phyloP scores from a whole-genome alignment of 2,888 invertebrate species.

The Cotesia congregata region DNA sequence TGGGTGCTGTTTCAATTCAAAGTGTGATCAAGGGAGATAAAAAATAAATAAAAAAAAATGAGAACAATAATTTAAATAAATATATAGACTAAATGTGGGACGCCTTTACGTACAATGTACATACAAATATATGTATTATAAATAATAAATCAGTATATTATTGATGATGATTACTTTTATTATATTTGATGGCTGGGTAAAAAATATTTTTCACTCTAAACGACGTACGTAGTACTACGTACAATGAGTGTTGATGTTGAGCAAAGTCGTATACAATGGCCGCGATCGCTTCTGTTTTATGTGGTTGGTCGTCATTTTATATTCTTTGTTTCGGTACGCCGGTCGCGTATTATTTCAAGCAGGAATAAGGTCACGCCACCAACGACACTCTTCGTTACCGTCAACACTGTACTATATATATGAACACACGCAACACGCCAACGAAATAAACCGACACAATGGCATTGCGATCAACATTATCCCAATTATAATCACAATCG shows the following conservation, averaged over 20 bases:
- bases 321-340: conserved; percentile 56
- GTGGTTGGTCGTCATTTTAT: conserved; percentile 35
- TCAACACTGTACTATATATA: conserved; percentile 22
- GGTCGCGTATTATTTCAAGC: conserved; percentile 60
- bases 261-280: conserved; percentile 28
- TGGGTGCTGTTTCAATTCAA: not conserved
- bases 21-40: not conserved
- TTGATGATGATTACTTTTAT: not conserved
- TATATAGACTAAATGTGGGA: not conserved
- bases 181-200: not conserved
- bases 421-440: conserved; percentile 50
- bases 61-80: not conserved
- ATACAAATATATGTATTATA: not conserved
- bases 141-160: not conserved
- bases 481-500: not conserved
- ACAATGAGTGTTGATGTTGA: conserved; percentile 9
- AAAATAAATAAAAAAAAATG: not conserved
- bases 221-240: not conserved
- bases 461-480: conserved; percentile 44
- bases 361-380: conserved; percentile 64
- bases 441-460: conserved; percentile 58
- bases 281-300: conserved; percentile 24
- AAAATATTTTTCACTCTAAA: conserved; percentile 2
- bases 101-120: not conserved
- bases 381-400: conserved; percentile 55